A percentile compares a stretch with the other conserved stretches of the same genome.
These are phyloP conservation scores for Nasonovia ribisnigri DNA, from an alignment of 2,888 invertebrate genomes.

Conservation along the genomic window DNA sequence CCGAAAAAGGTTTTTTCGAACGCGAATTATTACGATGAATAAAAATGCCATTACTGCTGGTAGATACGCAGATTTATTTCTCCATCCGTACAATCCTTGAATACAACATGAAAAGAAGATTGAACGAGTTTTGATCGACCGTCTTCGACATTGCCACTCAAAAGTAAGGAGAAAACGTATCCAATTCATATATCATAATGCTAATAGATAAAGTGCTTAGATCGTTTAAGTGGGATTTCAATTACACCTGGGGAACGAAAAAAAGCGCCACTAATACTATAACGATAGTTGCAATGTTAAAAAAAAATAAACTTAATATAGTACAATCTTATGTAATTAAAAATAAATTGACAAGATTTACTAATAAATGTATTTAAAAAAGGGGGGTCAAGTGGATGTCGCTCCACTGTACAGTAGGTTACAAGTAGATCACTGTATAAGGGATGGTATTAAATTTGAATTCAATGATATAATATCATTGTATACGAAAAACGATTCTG, in stretches of 20 bases:
- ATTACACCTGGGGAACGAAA: not conserved
- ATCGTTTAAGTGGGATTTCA: slow-evolving; percentile 32
- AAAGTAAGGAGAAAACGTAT: slow-evolving; percentile 16
- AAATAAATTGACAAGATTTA: not conserved
- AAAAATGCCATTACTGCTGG: slow-evolving; percentile 32
- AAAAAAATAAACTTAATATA: not conserved
- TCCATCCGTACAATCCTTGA: slow-evolving; percentile 48
- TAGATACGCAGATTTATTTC: slow-evolving; percentile 59
- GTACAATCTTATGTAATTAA: not conserved
- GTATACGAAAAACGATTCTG: no score
- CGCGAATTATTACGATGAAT: slow-evolving; percentile 46
- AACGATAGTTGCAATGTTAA: not conserved
- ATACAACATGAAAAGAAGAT: slow-evolving; percentile 42
- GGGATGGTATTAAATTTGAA: no score
- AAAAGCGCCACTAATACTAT: not conserved
- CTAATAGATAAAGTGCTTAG: slow-evolving; percentile 16
- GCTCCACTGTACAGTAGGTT: no score
- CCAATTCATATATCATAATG: slow-evolving; percentile 36
- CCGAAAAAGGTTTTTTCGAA: slow-evolving; percentile 17
- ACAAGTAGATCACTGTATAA: no score
- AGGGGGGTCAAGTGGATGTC: no score
- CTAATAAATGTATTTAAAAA: not conserved
- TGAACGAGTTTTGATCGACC: slow-evolving; percentile 32
- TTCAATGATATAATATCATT: no score
- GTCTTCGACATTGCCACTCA: slow-evolving; percentile 23